Evolutionary conservation across 37 sponge, comb jelly and placozoan genomes (phyloP).

Genomic region (Geodia barretti): DNA sequence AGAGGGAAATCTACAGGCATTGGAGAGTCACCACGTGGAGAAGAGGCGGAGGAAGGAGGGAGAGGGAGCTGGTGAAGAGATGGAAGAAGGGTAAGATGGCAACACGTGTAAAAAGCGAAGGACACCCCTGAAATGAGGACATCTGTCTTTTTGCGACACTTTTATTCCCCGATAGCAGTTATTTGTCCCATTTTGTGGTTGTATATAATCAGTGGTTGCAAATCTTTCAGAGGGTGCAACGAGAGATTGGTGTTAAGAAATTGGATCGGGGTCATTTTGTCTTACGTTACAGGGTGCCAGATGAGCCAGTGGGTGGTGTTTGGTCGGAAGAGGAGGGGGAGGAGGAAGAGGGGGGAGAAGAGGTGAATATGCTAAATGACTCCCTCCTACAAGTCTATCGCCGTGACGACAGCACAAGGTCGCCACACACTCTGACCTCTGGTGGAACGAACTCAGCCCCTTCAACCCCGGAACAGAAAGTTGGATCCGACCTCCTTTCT

Average conservation of each 20-base stretch:
- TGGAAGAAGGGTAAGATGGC: neutral
- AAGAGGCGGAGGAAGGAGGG: neutral
- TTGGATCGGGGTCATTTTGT: too few species aligned
- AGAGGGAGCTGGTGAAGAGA: neutral
- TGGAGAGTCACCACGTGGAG: conserved; percentile 15
- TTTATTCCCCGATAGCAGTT: too few species aligned
- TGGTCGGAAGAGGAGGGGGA: neutral
- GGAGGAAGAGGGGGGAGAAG: neutral
- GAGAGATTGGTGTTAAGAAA: too few species aligned
- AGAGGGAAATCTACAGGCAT: conserved; percentile 2
- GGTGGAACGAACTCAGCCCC: neutral
- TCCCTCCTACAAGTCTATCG: conserved; percentile 23
- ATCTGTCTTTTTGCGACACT: too few species aligned
- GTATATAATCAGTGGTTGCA: too few species aligned
- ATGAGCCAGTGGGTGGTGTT: too few species aligned
- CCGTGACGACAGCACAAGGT: neutral
- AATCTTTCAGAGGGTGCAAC: too few species aligned
- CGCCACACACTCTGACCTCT: conserved; percentile 1
- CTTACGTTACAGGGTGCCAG: too few species aligned
- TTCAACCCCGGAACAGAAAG: neutral
- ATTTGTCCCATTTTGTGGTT: too few species aligned
- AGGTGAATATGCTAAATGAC: conserved; percentile 32
- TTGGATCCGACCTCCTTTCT: neutral
- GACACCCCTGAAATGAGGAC: too few species aligned
- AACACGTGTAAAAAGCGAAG: too few species aligned